Evolutionary conservation across 1,140 invertebrate species (phyloP).

Genomic region (Neoseiulus cucumeris): DNA sequence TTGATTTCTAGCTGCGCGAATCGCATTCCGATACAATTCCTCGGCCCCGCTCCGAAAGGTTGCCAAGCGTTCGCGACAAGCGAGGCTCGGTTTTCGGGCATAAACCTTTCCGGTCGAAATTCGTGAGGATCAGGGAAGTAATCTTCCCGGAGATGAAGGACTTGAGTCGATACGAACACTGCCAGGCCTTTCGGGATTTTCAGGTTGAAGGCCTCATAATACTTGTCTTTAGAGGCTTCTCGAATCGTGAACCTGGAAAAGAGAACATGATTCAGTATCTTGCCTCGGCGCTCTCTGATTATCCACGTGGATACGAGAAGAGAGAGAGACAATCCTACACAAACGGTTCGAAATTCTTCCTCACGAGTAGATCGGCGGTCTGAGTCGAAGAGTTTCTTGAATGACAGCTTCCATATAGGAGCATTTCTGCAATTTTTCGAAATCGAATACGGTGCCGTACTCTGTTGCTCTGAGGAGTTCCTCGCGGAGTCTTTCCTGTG

Average conservation of each 20-base stretch:
- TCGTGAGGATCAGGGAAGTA: neutral
- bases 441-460: neutral
- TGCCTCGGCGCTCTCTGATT: no score
- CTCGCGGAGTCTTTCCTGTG: neutral
- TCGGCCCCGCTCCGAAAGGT: neutral
- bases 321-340: no score
- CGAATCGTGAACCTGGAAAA: constrained; percentile 1
- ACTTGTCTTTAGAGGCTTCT: neutral
- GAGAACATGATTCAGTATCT: no score
- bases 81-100: neutral
- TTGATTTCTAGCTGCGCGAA: neutral
- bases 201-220: neutral
- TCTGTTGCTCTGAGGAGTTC: neutral
- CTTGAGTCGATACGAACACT: neutral
- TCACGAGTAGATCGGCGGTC: neutral
- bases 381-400: neutral
- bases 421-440: neutral
- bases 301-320: no score
- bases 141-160: neutral
- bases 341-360: no score
- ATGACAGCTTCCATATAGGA: neutral
- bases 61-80: neutral
- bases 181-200: neutral
- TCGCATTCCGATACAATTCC: neutral
- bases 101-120: neutral